phyloP scores from a whole-genome alignment of 2,888 invertebrate species.

The Phrixothrix hirtus region DNA sequence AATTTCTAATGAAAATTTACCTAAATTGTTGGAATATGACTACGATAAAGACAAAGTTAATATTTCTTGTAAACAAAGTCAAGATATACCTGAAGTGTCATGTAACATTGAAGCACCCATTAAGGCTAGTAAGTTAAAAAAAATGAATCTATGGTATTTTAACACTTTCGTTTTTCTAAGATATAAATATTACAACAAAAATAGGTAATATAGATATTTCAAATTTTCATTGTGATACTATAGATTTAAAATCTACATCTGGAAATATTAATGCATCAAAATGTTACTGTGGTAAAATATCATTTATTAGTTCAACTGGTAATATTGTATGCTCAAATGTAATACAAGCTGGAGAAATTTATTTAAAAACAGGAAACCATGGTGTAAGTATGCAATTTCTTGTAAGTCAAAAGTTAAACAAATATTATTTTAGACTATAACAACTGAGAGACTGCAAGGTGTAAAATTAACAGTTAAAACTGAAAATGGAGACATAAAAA shows the following conservation, averaged over 20 bases:
- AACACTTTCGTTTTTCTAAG: not conserved
- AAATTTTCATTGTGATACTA: slow-evolving; percentile 45
- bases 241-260: slow-evolving; percentile 38
- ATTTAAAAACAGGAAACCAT: slow-evolving; percentile 25
- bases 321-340: slow-evolving; percentile 44
- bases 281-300: slow-evolving; percentile 31
- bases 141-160: too few species aligned
- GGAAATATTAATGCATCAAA: slow-evolving; percentile 36
- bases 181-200: slow-evolving; percentile 32
- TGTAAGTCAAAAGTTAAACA: too few species aligned
- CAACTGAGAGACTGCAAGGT: slow-evolving; percentile 45
- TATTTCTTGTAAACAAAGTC: slow-evolving; percentile 26
- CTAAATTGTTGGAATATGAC: slow-evolving; percentile 12
- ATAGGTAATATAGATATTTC: slow-evolving; percentile 43
- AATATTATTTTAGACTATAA: slow-evolving; percentile 41
- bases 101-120: slow-evolving; percentile 47
- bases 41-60: slow-evolving; percentile 38
- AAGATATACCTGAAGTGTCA: slow-evolving; percentile 27
- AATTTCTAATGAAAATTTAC: slow-evolving; percentile 1
- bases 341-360: slow-evolving; percentile 45
- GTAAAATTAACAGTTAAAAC: slow-evolving; percentile 39
- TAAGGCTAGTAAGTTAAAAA: slow-evolving; percentile 47
- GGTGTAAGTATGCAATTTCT: slow-evolving; percentile 41
- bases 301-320: slow-evolving; percentile 31
- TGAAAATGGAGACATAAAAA: slow-evolving; percentile 42